A percentile compares a stretch with the other conserved stretches of the same genome.
These are phyloP conservation scores for Lamellibrachia columna DNA, from an alignment of 2,888 invertebrate genomes.

Conservation along the genomic window DNA sequence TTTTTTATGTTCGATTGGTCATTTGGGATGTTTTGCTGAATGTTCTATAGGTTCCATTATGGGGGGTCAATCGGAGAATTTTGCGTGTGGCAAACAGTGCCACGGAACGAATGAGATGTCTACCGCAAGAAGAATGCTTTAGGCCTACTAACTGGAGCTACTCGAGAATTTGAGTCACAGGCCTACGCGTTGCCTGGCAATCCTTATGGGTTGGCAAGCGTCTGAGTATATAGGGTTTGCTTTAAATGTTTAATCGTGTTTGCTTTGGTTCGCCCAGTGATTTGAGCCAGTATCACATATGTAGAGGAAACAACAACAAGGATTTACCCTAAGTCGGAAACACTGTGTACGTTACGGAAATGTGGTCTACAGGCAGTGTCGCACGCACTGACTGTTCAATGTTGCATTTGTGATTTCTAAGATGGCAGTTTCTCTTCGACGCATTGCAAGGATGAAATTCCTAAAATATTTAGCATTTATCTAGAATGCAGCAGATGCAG, in stretches of 20 bases:
- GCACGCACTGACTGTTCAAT: background rate
- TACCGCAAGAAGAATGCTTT: background rate
- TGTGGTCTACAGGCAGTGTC: background rate
- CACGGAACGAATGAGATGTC: background rate
- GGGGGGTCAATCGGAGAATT: background rate
- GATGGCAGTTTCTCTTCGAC: too few relatives aligned
- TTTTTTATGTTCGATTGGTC: background rate
- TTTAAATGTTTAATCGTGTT: background rate
- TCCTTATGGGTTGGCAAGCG: background rate
- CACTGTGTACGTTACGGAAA: background rate
- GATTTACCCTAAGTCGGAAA: background rate
- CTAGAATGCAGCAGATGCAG: too few relatives aligned
- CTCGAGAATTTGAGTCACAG: background rate
- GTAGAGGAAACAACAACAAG: background rate
- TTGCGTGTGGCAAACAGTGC: background rate
- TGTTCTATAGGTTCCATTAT: background rate
- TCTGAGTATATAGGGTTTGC: background rate
- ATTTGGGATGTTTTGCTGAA: background rate
- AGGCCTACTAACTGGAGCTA: background rate
- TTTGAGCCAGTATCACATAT: background rate
- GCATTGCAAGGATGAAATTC: too few relatives aligned
- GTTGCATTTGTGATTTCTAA: too few relatives aligned
- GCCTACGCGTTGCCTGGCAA: background rate
- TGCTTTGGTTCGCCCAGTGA: background rate
- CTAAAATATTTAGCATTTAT: too few relatives aligned